These are phyloP conservation scores for Fregetta grallaria DNA, from an alignment of 2,113 vertebrate genomes.

Conservation along the genomic window DNA sequence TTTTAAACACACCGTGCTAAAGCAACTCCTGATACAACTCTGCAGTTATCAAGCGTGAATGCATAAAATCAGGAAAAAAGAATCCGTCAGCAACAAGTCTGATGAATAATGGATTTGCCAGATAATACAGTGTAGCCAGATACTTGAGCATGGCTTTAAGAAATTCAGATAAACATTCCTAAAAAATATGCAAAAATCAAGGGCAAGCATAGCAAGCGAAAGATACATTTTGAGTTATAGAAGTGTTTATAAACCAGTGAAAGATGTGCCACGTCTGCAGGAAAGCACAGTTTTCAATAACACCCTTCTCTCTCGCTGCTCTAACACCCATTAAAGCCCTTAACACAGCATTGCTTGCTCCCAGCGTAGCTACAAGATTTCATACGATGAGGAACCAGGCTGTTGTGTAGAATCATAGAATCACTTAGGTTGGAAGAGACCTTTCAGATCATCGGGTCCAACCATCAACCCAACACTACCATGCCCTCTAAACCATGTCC, in stretches of 20 bases:
- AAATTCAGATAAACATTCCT: not conserved
- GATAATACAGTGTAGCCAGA: not conserved
- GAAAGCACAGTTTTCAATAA: not conserved
- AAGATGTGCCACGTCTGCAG: not conserved
- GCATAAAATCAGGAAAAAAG: not conserved
- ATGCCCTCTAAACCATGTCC: too few relatives aligned
- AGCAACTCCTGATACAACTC: not conserved
- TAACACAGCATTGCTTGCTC: accelerated
- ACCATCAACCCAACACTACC: too few relatives aligned
- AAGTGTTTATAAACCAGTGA: not conserved
- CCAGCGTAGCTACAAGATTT: accelerated
- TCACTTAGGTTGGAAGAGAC: too few relatives aligned
- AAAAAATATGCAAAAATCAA: not conserved
- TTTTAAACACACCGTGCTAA: not conserved
- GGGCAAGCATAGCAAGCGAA: accelerated
- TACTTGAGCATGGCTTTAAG: accelerated
- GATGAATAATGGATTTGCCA: not conserved
- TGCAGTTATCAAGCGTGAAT: accelerated
- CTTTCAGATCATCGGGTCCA: too few relatives aligned
- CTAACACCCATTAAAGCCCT: accelerated
- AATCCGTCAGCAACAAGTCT: not conserved
- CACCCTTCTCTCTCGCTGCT: not conserved
- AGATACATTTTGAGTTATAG: accelerated
- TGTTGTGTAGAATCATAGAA: accelerated
- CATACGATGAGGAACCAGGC: accelerated